Percentiles rank a stretch among this genome's conserved stretches.
phyloP scores from a whole-genome alignment of 2,113 vertebrate genomes.

The Motacilla tschutschensis region DNA sequence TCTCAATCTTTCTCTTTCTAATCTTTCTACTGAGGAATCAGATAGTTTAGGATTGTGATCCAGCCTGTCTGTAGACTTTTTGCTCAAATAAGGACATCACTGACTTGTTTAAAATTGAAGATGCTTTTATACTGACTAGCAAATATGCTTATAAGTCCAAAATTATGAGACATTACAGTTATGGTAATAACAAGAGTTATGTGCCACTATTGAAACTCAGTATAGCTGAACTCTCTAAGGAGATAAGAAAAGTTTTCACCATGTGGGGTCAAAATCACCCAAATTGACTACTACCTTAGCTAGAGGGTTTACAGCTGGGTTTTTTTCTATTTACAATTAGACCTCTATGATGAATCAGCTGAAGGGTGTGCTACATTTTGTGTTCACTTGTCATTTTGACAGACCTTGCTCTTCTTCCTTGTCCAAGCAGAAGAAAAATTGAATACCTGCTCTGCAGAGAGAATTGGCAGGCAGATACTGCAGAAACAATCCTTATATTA shows the following conservation, averaged over 20 bases:
- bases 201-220: background rate
- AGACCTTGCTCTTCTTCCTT: background rate
- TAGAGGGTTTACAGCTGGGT: background rate
- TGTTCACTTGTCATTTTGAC: background rate
- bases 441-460: background rate
- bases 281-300: background rate
- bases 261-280: background rate
- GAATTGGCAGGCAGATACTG: background rate
- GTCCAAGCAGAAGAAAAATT: background rate
- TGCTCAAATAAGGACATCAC: background rate
- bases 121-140: background rate
- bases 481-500: background rate
- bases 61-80: background rate
- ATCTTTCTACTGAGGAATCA: background rate
- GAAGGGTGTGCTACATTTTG: background rate
- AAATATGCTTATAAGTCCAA: background rate
- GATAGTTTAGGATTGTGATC: background rate
- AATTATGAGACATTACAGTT: background rate
- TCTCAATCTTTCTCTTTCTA: background rate
- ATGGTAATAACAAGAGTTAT: background rate
- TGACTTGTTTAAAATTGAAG: background rate
- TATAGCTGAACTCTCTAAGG: background rate
- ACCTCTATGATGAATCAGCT: background rate
- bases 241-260: background rate
- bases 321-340: background rate